Base-by-base conservation (phyloP, 2,797 vertebrate genomes). In the Heterohyrax brucei region DNA sequence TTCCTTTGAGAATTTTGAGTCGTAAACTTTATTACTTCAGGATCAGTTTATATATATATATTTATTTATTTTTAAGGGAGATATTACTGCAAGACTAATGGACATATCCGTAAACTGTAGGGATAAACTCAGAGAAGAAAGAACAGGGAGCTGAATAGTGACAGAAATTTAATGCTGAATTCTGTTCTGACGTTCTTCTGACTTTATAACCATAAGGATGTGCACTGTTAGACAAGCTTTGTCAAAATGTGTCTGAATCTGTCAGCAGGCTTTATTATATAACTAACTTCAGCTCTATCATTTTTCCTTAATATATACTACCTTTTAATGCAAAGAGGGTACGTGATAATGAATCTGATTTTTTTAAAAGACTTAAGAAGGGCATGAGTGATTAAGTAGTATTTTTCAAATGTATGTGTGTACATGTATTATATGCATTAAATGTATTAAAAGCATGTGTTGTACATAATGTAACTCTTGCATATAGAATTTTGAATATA, bases 41-140 rank as follows among this genome's bases (percentile, higher is more conserved):
- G 24, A 30, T 68, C 87, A 68, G 30, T 46, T 75, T 46, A 24
- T 26, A 75, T 46, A 3, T 39, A 39, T 39, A 39, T 3, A 39
- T 39, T 64, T 5, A 8, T 44, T 82, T 50, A 64, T 82, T 53
- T 86, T n/a, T 59, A 48, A 48, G 48, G 84, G 53, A 30, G 53
- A 85, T 73, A 39, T 30, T 72, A 16, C 78, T 24, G 88, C 83
- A 46, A 84, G 28, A 53, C 39, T 46, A 33, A 80, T 91, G 39
- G 66, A 70, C 24, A 2, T 86, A 64, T 61, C 80, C 85, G 59
- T 86, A 91, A 88, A 75, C 70, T n/a, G 19, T 14, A 64, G 33
- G 53, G 81, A 72, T 93, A 87, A 89, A 82, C 44, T 44, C 53
- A 70, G 39, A 70, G 56, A 62, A 86, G 70, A 86, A 87, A 87